Base-by-base conservation (phyloP, 1,140 invertebrate genomes). In the Drosophila lacteicornis region DNA sequence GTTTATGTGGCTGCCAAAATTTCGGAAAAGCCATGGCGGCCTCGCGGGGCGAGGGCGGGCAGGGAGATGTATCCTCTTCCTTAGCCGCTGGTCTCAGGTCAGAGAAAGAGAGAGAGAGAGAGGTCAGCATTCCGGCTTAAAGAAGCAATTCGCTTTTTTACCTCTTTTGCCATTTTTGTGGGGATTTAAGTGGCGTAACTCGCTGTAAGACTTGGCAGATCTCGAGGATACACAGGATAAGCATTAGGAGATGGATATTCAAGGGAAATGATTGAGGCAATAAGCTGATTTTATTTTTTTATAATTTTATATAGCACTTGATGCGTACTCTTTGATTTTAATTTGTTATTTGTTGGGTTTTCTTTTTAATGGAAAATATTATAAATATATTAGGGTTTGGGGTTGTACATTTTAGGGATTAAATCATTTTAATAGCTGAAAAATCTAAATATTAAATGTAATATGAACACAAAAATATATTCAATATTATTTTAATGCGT, bases 21-120 rank as follows among this genome's bases (percentile, higher is more conserved):
- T 62, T 58, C 36, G 7, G 15, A 47, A 38, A 30, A 46, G 12
- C 38, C 38, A 43, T 25, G 42, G 33, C 0, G 33, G 61, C 56
- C 45, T 38, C 45, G 25, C 30, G 46, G 42, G 45, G 19, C 12
- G 13, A 9, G 7, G 22, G 25, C 6, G 19, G 5, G 27, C 27
- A 30, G 27, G 27, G 27, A 22, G 11, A 4, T 6, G 25, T 3
- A 63, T 57, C 30, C 70, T 55, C 27, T 62, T 75, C 49, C 56
- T 74, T 55, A 36, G 49, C 56, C 68, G 27, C 46, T 43, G 66
- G 45, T 69, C 43, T 38, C 46, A 33, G 69, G 70, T 73, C 70
- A 61, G 55, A 47, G 59, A n/a, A 8, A 9, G 8, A 33, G 30
- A 33, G 59, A n/a, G 59, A n/a, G 30, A 8, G 60, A 13, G 50